A percentile compares a stretch with the other conserved stretches of the same genome.
These are phyloP conservation scores for Sebastes iracundus DNA, from an alignment of 2,797 vertebrate species.

Conservation along the genomic window DNA sequence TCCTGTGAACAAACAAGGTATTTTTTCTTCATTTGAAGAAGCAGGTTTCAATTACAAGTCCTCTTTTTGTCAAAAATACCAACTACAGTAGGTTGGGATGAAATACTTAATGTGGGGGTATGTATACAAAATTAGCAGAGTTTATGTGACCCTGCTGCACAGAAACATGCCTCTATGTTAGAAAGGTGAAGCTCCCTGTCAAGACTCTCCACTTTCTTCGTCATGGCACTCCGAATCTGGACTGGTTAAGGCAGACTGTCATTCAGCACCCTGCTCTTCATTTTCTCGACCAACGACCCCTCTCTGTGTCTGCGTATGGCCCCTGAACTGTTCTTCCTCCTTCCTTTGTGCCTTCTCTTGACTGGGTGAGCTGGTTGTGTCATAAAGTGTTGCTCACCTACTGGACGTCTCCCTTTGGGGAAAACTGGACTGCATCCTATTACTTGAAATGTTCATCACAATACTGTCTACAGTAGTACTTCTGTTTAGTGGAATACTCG, in stretches of 20 bases:
- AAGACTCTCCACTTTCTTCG: constrained; percentile 14
- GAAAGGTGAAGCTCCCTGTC: constrained; percentile 20
- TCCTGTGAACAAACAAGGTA: constrained; percentile 58
- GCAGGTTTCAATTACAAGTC: not conserved
- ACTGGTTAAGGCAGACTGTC: constrained; percentile 15
- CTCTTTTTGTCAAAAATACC: not conserved
- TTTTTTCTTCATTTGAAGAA: not conserved
- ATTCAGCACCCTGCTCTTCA: not conserved
- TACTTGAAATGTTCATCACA: constrained; percentile 64
- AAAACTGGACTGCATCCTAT: constrained; percentile 43
- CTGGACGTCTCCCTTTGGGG: constrained; percentile 29
- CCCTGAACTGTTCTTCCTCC: constrained; percentile 33
- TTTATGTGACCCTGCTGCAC: constrained; percentile 26
- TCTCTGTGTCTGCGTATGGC: not conserved
- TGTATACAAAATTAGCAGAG: not conserved
- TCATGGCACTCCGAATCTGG: constrained; percentile 17
- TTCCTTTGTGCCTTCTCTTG: constrained; percentile 78
- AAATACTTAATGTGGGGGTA: not conserved
- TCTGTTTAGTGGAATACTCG: constrained; percentile 5
- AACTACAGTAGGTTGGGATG: not conserved
- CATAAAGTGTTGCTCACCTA: constrained; percentile 37
- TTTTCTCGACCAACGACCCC: not conserved
- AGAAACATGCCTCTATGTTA: constrained; percentile 37
- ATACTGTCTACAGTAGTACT: constrained; percentile 2
- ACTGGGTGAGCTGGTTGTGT: constrained; percentile 44